Evolutionary conservation across 30 jellyfish, hydroid and myxozoan species (phyloP), one percentile per base, ranked within the genome.

Genomic region (Clytia hemisphaerica): DNA sequence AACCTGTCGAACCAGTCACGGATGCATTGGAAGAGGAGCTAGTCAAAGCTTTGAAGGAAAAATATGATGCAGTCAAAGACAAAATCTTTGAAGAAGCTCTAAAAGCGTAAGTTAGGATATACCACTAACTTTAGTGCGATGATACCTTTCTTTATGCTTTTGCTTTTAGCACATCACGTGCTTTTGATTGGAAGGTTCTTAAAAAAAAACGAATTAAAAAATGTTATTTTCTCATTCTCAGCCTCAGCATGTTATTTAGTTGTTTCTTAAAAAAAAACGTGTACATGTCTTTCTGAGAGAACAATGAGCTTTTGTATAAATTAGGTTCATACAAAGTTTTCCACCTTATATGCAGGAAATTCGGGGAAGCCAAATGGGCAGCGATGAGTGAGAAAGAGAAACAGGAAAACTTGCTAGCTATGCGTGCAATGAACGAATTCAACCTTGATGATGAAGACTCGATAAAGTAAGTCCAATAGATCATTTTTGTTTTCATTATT

Each of bases 311-410:
- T n/a, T n/a, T n/a, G 12, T 18, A 42, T 42, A 42, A 42, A 60
- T 30, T 12, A 12, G 60, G 16, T 30, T 16, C 30, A 0, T 45
- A 4, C 6, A 25, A 6, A 26, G 4, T 64, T 0, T 0, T 19
- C 63, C 6, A 28, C 34, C 22, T 44, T 6, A 28, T 36, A 58
- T 37, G 3, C 45, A 80, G 97, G 70, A 88, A 88, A 75, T 88
- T 65, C 54, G 94, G 94, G 15, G 93, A 75, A 27, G 89, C 61
- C 29, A 83, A 70, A 50, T 88, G 97, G 97, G 91, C 80, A 10
- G 46, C 36, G 25, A 80, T 88, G 94, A 46, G 93, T 0, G 76
- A 54, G 21, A 59, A 80, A 36, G 97, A 88, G 65, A 83, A 80
- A 71, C 90, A 61, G 29, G 74, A 78, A 34, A 91, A 62, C 16